Evolutionary conservation across 2,888 invertebrate genomes (phyloP).

Genomic region (Cataglyphis altisquamis): DNA sequence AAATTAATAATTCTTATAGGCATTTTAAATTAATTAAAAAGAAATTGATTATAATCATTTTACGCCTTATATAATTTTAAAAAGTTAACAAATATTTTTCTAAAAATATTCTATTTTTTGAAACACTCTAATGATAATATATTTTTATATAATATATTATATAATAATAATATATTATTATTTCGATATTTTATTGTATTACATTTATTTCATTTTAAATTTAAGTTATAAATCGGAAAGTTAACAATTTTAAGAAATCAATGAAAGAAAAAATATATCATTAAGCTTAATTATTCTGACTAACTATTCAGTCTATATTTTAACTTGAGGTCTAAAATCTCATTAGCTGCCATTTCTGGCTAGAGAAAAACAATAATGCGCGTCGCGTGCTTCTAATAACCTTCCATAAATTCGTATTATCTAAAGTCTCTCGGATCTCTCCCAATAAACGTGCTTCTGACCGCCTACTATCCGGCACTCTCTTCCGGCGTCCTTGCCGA

Average conservation of each 20-base stretch:
- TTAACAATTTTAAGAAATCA: background rate
- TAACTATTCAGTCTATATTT: too few relatives aligned
- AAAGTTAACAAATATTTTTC: background rate
- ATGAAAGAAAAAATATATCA: background rate
- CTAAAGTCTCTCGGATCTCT: slow-evolving; percentile 39
- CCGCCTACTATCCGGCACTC: slow-evolving; percentile 39
- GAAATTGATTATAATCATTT: background rate
- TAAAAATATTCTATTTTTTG: background rate
- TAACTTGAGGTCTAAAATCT: background rate
- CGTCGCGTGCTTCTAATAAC: slow-evolving; percentile 67
- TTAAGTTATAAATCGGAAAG: background rate
- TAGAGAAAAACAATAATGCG: background rate
- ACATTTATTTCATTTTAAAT: background rate
- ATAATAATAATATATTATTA: background rate
- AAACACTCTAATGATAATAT: background rate
- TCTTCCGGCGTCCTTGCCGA: slow-evolving; percentile 68
- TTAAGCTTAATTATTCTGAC: background rate
- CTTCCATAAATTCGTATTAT: slow-evolving; percentile 57
- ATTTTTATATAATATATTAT: background rate
- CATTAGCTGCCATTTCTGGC: slow-evolving; percentile 4
- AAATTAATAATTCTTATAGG: background rate
- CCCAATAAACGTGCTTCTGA: slow-evolving; percentile 34
- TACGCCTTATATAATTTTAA: background rate
- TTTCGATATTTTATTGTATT: background rate
- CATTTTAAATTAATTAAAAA: slow-evolving; percentile 4